Evolutionary conservation across 2,113 vertebrate species (phyloP).

Genomic region (Otus sunia): DNA sequence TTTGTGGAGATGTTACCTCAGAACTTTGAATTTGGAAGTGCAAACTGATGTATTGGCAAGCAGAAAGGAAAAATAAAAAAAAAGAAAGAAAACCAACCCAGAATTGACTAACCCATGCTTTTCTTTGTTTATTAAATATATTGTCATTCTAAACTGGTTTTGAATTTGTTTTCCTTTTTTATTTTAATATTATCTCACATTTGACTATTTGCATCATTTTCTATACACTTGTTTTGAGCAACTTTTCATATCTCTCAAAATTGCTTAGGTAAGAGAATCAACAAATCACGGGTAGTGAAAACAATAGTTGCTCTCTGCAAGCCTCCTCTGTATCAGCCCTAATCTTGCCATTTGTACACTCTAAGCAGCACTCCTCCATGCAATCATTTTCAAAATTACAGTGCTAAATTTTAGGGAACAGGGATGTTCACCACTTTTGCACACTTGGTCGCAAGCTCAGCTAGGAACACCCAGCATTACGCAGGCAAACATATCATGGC

Average conservation of each 20-base stretch:
- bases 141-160: neutral
- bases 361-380: neutral
- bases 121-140: neutral
- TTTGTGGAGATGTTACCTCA: neutral
- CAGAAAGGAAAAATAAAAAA: neutral
- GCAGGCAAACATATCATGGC: neutral
- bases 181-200: neutral
- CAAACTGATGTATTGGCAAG: neutral
- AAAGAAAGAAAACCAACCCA: neutral
- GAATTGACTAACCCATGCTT: neutral
- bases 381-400: neutral
- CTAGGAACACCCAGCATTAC: neutral
- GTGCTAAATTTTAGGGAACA: neutral
- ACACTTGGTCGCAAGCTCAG: rapidly evolving
- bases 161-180: neutral
- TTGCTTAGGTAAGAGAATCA: neutral
- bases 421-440: neutral
- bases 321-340: neutral
- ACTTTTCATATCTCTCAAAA: conserved; percentile 1
- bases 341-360: neutral
- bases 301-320: neutral
- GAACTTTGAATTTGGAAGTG: neutral
- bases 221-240: neutral
- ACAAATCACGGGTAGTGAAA: neutral
- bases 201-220: neutral